Percentiles rank a stretch among this genome's conserved stretches.
These are phyloP conservation scores for Gerosis bhagava DNA, from an alignment of 2,888 invertebrate genomes.

Conservation along the genomic window DNA sequence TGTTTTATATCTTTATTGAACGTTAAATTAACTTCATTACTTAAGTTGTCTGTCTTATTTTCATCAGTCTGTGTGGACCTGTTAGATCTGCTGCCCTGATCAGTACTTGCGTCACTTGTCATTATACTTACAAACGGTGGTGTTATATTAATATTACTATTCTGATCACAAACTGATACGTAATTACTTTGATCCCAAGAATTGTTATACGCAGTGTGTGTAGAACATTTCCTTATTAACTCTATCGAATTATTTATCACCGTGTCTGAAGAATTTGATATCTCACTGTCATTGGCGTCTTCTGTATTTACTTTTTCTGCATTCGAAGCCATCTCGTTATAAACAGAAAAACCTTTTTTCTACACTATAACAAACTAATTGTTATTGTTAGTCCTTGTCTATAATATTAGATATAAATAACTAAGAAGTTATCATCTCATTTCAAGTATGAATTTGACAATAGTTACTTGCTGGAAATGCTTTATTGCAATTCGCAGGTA, in stretches of 20 bases:
- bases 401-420: too few relatives aligned
- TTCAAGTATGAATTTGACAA: too few relatives aligned
- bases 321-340: slow-evolving; percentile 29
- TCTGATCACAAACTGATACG: slow-evolving; percentile 45
- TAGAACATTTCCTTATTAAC: slow-evolving; percentile 58
- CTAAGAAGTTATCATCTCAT: too few relatives aligned
- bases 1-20: slow-evolving; percentile 57
- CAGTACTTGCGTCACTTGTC: slow-evolving; percentile 45
- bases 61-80: slow-evolving; percentile 61
- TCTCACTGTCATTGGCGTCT: slow-evolving; percentile 39
- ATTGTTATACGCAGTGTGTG: slow-evolving; percentile 49
- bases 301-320: slow-evolving; percentile 38
- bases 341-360: too few relatives aligned
- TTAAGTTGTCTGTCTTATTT: slow-evolving; percentile 43
- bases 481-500: too few relatives aligned
- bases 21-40: slow-evolving; percentile 54
- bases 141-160: slow-evolving; percentile 47
- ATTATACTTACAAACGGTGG: slow-evolving; percentile 58
- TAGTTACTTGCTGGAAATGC: too few relatives aligned
- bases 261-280: slow-evolving; percentile 33
- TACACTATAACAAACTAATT: too few relatives aligned
- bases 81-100: slow-evolving; percentile 40
- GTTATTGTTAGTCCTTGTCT: too few relatives aligned
- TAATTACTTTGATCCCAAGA: slow-evolving; percentile 62
- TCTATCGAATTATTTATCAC: slow-evolving; percentile 52